phyloP scores from a whole-genome alignment of 1,140 invertebrate genomes.

The Hestina assimilis region DNA sequence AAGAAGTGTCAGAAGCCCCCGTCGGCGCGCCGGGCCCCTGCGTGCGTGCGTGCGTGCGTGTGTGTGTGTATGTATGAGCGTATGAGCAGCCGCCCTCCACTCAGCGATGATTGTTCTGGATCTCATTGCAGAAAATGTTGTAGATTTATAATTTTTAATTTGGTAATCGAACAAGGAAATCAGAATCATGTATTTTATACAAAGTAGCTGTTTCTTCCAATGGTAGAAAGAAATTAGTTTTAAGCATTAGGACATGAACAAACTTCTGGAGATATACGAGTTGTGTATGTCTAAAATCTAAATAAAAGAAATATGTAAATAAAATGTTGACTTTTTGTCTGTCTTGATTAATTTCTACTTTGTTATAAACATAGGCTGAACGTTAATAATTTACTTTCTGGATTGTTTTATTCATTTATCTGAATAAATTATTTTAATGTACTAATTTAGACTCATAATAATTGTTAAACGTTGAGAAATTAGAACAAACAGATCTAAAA shows the following conservation, averaged over 20 bases:
- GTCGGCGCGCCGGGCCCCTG: slow-evolving; percentile 28
- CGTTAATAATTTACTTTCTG: too few relatives aligned
- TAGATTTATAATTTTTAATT: slow-evolving; percentile 70
- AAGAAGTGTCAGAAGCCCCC: slow-evolving; percentile 34
- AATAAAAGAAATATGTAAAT: slow-evolving; percentile 74
- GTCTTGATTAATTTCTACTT: slow-evolving; percentile 11
- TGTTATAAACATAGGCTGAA: background rate
- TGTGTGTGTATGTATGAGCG: slow-evolving; percentile 37
- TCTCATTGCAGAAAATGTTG: slow-evolving; percentile 68
- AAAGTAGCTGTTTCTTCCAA: slow-evolving; percentile 66
- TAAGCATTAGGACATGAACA: slow-evolving; percentile 74
- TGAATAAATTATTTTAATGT: too few relatives aligned
- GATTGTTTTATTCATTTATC: too few relatives aligned
- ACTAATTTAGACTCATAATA: too few relatives aligned
- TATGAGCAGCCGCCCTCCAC: slow-evolving; percentile 37
- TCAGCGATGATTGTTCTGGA: slow-evolving; percentile 55
- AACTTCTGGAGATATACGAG: slow-evolving; percentile 66
- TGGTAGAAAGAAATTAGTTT: slow-evolving; percentile 68
- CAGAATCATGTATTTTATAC: slow-evolving; percentile 76
- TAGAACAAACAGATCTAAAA: too few relatives aligned
- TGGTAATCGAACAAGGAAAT: slow-evolving; percentile 61
- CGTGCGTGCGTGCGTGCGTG: slow-evolving; percentile 30
- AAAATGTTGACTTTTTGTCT: slow-evolving; percentile 56
- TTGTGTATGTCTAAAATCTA: slow-evolving; percentile 66
- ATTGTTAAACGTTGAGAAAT: too few relatives aligned